phyloP scores from a whole-genome alignment of 2,797 vertebrate genomes.

The Lutra lutra region DNA sequence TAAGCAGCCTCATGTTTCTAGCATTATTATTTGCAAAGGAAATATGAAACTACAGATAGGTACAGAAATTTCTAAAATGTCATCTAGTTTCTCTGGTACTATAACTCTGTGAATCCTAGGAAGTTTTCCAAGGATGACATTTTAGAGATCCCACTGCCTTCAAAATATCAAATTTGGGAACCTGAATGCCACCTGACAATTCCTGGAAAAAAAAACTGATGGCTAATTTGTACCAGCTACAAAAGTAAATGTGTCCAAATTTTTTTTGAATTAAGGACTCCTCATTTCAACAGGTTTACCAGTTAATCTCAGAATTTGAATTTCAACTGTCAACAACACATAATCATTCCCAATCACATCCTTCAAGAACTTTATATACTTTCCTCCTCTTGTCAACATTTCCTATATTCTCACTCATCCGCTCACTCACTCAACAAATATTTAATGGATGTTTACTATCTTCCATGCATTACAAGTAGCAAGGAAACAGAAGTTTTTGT shows the following conservation, averaged over 20 bases:
- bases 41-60: slow-evolving; percentile 50
- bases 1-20: not conserved
- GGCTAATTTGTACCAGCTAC: slow-evolving; percentile 1
- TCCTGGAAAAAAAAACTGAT: slow-evolving; percentile 22
- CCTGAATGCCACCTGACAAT: not conserved
- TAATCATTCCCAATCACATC: slow-evolving; percentile 5
- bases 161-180: slow-evolving; percentile 65
- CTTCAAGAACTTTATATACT: not conserved
- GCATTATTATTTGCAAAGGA: slow-evolving; percentile 48
- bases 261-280: slow-evolving; percentile 17
- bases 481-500: slow-evolving; percentile 6
- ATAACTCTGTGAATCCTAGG: slow-evolving; percentile 12
- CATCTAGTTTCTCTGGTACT: not conserved
- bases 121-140: slow-evolving; percentile 48
- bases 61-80: slow-evolving; percentile 55
- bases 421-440: not conserved
- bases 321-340: not conserved
- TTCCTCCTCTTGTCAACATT: slow-evolving; percentile 8
- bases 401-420: slow-evolving; percentile 31
- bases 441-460: not conserved
- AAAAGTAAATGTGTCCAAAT: slow-evolving; percentile 20
- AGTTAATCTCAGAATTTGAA: slow-evolving; percentile 41
- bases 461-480: slow-evolving; percentile 1
- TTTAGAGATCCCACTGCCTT: slow-evolving; percentile 56
- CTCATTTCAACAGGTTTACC: slow-evolving; percentile 39